Conservation (phyloP, 2,113 vertebrate genomes). For the Narcine bancroftii region DNA sequence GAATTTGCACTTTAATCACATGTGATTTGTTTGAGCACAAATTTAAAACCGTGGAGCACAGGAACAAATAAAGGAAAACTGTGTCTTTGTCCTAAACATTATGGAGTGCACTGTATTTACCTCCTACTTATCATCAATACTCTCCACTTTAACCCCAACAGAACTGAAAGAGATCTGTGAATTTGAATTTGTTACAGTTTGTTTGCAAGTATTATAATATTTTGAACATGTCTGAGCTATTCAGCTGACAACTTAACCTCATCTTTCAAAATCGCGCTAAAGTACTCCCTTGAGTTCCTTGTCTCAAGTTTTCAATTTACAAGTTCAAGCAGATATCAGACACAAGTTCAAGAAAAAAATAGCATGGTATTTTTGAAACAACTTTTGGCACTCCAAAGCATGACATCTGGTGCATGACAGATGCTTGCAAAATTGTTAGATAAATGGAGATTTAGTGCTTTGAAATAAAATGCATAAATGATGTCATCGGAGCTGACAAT, state of each 20-base stretch:
- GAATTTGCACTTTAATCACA: too few species aligned
- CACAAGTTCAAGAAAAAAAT: neutral
- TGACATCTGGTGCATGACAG: slow-evolving; percentile 10
- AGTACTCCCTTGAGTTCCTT: neutral
- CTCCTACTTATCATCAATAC: neutral
- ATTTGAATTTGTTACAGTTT: neutral
- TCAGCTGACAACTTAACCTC: neutral
- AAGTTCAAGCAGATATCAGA: neutral
- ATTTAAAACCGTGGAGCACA: too few species aligned
- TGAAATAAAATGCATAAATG: neutral
- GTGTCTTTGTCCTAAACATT: too few species aligned
- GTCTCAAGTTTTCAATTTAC: neutral
- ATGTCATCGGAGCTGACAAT: neutral
- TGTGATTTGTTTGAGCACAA: too few species aligned
- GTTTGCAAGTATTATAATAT: neutral
- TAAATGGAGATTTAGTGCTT: neutral
- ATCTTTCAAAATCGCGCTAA: neutral
- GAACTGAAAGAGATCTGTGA: neutral
- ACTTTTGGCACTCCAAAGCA: neutral
- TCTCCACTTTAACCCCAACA: too few species aligned
- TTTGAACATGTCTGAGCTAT: neutral
- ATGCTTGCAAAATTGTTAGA: neutral
- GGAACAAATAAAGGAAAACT: too few species aligned
- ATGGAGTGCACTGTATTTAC: too few species aligned
- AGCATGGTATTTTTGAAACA: neutral